These are phyloP conservation scores for Cotesia typhae DNA, from an alignment of 1,140 invertebrate species.

Conservation along the genomic window DNA sequence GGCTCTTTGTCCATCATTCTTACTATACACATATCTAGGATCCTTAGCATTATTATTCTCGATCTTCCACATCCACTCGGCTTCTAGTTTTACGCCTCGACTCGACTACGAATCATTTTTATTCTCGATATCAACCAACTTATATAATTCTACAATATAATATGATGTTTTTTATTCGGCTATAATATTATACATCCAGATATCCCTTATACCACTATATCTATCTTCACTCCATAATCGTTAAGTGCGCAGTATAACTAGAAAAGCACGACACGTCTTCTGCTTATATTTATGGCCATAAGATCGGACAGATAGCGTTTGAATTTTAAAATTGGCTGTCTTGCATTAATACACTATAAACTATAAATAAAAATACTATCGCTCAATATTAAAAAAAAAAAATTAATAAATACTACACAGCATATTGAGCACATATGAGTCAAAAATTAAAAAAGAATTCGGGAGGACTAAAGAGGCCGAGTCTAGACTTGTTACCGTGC, in stretches of 20 bases:
- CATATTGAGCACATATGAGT: no score
- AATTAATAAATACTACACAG: no score
- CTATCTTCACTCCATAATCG: background rate
- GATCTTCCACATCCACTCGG: conserved; percentile 22
- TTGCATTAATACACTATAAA: no score
- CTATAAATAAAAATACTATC: no score
- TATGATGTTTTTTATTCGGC: conserved; percentile 2
- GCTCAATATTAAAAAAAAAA: no score
- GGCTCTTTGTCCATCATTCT: background rate
- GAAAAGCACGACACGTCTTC: no score
- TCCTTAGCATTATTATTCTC: conserved; percentile 35
- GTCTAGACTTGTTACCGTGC: conserved; percentile 22
- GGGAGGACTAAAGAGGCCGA: background rate
- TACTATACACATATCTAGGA: background rate
- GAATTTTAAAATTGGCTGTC: no score
- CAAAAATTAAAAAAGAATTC: background rate
- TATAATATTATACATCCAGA: background rate
- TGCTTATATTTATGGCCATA: no score
- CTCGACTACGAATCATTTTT: background rate
- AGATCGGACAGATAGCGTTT: no score
- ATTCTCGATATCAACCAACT: no score
- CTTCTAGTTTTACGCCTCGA: conserved; percentile 58
- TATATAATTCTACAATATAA: background rate
- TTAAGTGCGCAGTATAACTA: no score
- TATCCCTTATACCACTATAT: background rate